phyloP scores from a whole-genome alignment of 2,797 vertebrate species.

The Phrynocephalus forsythii region DNA sequence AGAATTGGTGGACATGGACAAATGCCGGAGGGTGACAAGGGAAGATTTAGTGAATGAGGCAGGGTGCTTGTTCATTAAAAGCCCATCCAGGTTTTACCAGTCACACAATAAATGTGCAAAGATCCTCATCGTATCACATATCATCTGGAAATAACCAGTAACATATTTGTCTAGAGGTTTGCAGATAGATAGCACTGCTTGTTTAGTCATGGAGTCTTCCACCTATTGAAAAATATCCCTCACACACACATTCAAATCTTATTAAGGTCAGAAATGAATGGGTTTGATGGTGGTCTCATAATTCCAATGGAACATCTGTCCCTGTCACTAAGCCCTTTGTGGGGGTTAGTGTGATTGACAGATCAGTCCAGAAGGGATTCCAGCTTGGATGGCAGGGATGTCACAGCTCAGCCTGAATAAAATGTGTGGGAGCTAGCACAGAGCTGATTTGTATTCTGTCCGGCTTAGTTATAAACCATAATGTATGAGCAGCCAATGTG shows the following conservation, averaged over 20 bases:
- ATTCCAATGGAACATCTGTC: conserved; percentile 56
- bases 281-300: conserved; percentile 49
- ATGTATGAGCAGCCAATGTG: neutral
- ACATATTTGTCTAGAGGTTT: neutral
- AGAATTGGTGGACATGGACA: neutral
- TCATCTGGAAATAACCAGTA: neutral
- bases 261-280: conserved; percentile 41
- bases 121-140: neutral
- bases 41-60: neutral
- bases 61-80: neutral
- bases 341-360: conserved; percentile 57
- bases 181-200: neutral
- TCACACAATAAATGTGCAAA: neutral
- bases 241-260: neutral
- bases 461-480: conserved; percentile 37
- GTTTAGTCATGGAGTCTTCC: conserved; percentile 31
- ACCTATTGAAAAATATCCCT: neutral
- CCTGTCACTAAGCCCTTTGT: conserved; percentile 35
- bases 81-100: neutral
- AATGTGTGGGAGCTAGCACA: conserved; percentile 17
- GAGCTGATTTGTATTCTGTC: conserved; percentile 16
- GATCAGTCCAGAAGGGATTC: conserved; percentile 50
- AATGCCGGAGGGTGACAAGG: neutral
- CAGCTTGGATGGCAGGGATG: conserved; percentile 17
- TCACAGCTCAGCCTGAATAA: conserved; percentile 49